Base-by-base conservation (phyloP, 2,888 invertebrate species). In the Cephonodes hylas region DNA sequence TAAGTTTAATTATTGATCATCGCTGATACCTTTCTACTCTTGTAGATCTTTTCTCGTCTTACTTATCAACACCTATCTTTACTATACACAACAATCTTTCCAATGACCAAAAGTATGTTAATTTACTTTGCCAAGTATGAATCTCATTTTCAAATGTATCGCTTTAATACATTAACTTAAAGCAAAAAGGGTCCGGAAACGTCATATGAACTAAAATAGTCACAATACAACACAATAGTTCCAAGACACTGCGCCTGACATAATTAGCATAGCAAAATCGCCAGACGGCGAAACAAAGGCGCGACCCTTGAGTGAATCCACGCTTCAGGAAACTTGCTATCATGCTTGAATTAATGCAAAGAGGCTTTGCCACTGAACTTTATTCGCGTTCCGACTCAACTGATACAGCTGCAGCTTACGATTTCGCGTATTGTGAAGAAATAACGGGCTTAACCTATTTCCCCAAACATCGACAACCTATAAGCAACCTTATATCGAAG, bases 301-400 rank as follows among this genome's bases (percentile, higher is more conserved):
- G 31, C 27, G 18, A 8, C 27, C 27, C 27, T 31, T 15, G 8
- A 7, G 8, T 15, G 27, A 48, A 15, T 23, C 48, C 15, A 25
- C n/a, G 6, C 10, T 18, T 10, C 18, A 38, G 13, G 1, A 38
- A 38, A 15, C 31, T 27, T 63, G 62, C 61, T 48, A 48, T 22
- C 31, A 44, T 8, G 31, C 31, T 53, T 18, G 53, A 53, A 53
- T 53, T 53, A 53, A 53, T 53, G 53, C 18, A 48, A 48, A 53
- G 53, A 53, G 31, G 53, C 31, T 53, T 53, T 53, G 31, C 53
- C 8, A 53, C 53, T 53, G 53, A 53, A 53, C 53, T 31, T 53
- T 53, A 53, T 53, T 53, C 53, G 18, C 53, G 15, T 53, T 53
- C 53, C 53, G 18, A 31, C 18, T 31, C 53, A 53, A 31, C 53